phyloP scores from a whole-genome alignment of 2,888 invertebrate species.

The Dromius quadrimaculatus region DNA sequence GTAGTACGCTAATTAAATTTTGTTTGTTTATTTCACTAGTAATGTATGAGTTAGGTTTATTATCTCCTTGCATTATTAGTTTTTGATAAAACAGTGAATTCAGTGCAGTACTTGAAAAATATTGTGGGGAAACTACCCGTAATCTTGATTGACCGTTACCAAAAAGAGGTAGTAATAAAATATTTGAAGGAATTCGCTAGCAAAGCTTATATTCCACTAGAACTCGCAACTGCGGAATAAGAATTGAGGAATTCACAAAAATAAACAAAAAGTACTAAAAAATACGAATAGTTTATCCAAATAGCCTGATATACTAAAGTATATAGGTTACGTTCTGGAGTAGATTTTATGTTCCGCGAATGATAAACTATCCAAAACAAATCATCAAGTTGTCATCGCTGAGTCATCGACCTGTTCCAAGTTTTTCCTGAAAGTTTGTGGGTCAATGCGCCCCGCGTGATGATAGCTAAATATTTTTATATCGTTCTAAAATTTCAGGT shows the following conservation, averaged over 20 bases:
- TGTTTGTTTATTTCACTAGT: no score
- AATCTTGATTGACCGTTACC: no score
- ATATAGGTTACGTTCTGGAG: constrained; percentile 23
- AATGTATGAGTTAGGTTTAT: no score
- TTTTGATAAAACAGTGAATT: no score
- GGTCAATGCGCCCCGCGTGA: constrained; percentile 49
- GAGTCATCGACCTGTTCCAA: constrained; percentile 23
- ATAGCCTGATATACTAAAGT: constrained; percentile 8
- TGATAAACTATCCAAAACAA: constrained; percentile 46
- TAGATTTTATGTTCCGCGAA: constrained; percentile 25
- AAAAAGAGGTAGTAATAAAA: no score
- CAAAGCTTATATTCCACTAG: no score
- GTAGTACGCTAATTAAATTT: no score
- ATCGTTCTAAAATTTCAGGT: constrained; percentile 44
- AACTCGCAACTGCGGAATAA: neutral
- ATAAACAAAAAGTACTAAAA: constrained; percentile 6
- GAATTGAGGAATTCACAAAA: neutral
- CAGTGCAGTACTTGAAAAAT: no score
- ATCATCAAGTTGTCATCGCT: constrained; percentile 39
- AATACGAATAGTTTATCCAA: constrained; percentile 19
- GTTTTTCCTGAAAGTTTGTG: constrained; percentile 41
- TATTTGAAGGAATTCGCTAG: no score
- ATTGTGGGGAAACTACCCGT: no score
- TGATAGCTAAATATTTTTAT: constrained; percentile 44
- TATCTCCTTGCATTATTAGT: no score